Conservation (phyloP, 1,140 invertebrate genomes). For the Philaenus spumarius region DNA sequence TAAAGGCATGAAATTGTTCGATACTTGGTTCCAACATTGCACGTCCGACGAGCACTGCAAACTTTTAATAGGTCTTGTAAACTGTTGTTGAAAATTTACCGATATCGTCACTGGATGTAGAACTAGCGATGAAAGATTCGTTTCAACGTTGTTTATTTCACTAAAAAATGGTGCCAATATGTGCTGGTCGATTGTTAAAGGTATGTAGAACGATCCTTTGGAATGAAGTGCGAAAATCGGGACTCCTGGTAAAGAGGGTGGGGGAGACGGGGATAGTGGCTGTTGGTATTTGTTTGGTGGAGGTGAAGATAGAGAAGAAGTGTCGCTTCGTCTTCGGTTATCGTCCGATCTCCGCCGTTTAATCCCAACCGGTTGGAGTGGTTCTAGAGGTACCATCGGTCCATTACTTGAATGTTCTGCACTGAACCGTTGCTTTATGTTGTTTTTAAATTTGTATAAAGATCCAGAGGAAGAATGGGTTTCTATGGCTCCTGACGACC, state of each 20-base stretch:
- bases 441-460: constrained; percentile 88
- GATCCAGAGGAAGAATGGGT: constrained; percentile 44
- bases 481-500: constrained; percentile 42
- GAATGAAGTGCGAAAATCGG: constrained; percentile 78
- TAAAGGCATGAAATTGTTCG: constrained; percentile 7
- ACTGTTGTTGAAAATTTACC: constrained; percentile 59
- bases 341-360: constrained; percentile 8
- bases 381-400: background rate
- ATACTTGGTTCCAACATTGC: background rate
- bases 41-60: background rate
- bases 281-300: background rate
- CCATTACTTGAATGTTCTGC: constrained; percentile 5
- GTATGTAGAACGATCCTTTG: constrained; percentile 84
- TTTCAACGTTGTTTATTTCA: constrained; percentile 44
- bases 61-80: background rate
- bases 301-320: background rate
- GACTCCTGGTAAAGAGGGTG: constrained; percentile 38
- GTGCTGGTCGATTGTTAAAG: constrained; percentile 76
- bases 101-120: constrained; percentile 88
- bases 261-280: background rate
- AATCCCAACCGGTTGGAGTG: background rate
- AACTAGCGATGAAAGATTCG: constrained; percentile 50
- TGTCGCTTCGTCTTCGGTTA: background rate
- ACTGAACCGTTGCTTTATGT: constrained; percentile 80
- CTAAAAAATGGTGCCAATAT: constrained; percentile 62